Base-by-base conservation (phyloP, 2,113 vertebrate genomes). In the Hippoglossus stenolepis region DNA sequence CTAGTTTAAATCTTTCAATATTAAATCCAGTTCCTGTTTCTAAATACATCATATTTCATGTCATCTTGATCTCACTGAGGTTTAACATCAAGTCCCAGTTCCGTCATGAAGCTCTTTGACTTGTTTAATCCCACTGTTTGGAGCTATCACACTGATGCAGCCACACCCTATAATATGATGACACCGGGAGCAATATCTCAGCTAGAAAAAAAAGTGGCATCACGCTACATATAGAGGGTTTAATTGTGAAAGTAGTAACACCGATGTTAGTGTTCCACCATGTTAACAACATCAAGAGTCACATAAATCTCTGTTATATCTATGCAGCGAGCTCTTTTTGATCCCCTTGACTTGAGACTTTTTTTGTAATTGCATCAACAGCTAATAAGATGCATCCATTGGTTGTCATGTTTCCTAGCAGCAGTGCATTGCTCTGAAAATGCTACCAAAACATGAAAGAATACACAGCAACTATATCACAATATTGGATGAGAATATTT, bases 81-180 rank as follows among this genome's bases (percentile, higher is more conserved):
- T 63, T 86, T 72, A 24, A 79, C 54, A 66, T 58, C 57, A 76
- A 79, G 49, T 61, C 74, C 70, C 67, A 65, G 43, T 28, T 65
- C 51, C 28, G 73, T 79, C 65, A 62, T 56, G 49, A 57, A 65
- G 70, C 59, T 69, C 79, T 74, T 21, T 63, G 57, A 78, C 69
- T 83, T 71, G 11, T 86, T 43, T 84, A 85, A 86, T 86, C 87
- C 71, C 7, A 38, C 69, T 67, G 73, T 86, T 79, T 62, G 69
- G 69, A 75, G 66, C 81, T 12, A 65, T 83, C 76, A 79, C 81
- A 81, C 62, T 56, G 75, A 73, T 66, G 74, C 63, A 84, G 79
- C 78, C 85, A 79, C 80, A 38, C 78, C 84, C 74, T 57, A 63
- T 54, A 8, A 51, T 4, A 82, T 87, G 82, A 91, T 58, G 90